Evolutionary conservation across 2,797 vertebrate genomes (phyloP).

Genomic region (Enteromius argenteus): DNA sequence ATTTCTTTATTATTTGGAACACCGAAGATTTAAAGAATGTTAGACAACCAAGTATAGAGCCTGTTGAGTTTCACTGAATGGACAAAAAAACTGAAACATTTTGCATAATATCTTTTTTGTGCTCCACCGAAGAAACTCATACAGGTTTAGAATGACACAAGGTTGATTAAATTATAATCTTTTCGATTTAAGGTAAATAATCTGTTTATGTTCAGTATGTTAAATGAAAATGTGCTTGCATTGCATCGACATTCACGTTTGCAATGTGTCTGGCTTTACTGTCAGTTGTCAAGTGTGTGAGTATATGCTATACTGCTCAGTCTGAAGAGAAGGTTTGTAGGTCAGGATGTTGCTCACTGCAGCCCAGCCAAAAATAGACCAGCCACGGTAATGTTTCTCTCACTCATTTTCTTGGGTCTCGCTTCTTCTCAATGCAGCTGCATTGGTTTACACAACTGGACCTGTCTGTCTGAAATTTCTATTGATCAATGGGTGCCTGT

Average conservation of each 20-base stretch:
- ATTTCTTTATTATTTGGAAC: not conserved
- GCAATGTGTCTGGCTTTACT: not conserved
- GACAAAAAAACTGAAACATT: not conserved
- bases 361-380: slow-evolving; percentile 70
- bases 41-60: not conserved
- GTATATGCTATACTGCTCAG: slow-evolving; percentile 37
- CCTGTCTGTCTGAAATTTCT: not conserved
- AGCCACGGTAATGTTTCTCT: slow-evolving; percentile 57
- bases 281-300: not conserved
- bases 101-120: not conserved
- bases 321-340: slow-evolving; percentile 70
- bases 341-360: slow-evolving; percentile 67
- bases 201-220: not conserved
- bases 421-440: not conserved
- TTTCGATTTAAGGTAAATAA: not conserved
- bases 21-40: not conserved
- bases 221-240: not conserved
- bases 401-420: slow-evolving; percentile 8
- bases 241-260: not conserved
- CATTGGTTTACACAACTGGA: not conserved
- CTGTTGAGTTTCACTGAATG: not conserved
- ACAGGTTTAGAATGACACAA: not conserved
- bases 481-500: not conserved
- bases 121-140: not conserved
- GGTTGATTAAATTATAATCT: not conserved